Percentiles rank a stretch among this genome's conserved stretches.
Conservation (phyloP, 2,888 invertebrate species). For the Cantharis rufa region DNA sequence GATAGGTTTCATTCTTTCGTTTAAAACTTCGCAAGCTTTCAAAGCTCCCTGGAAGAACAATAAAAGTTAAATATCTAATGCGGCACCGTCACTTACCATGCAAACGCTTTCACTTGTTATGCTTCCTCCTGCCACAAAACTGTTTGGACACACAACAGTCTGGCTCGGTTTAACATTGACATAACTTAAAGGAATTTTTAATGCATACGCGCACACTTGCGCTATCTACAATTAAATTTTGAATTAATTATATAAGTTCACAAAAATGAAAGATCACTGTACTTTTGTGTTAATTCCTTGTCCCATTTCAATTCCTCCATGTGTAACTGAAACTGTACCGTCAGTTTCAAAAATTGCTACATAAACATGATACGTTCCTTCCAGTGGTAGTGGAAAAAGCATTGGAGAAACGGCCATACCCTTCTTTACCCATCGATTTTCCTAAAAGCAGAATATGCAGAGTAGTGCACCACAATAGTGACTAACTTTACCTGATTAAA, state of each 20-base stretch:
- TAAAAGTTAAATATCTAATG: no score
- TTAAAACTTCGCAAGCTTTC: constrained; percentile 42
- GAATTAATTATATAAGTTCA: background rate
- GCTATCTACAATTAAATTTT: constrained; percentile 58
- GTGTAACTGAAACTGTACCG: constrained; percentile 71
- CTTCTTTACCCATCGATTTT: constrained; percentile 81
- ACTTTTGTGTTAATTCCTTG: constrained; percentile 84
- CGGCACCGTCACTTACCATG: constrained; percentile 42
- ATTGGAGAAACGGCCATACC: constrained; percentile 72
- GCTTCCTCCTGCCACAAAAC: constrained; percentile 70
- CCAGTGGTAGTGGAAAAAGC: constrained; percentile 64
- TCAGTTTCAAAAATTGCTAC: constrained; percentile 73
- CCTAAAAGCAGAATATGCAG: constrained; percentile 47
- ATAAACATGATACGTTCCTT: constrained; percentile 62
- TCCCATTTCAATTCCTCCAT: constrained; percentile 77
- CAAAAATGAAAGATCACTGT: background rate
- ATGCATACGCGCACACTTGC: constrained; percentile 73
- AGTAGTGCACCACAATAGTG: background rate
- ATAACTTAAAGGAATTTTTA: constrained; percentile 70
- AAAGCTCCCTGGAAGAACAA: background rate
- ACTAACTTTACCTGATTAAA: constrained; percentile 61
- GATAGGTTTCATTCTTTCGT: constrained; percentile 66
- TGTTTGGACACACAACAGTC: constrained; percentile 69
- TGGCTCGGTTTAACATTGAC: constrained; percentile 70
- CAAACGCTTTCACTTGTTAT: constrained; percentile 72